These are phyloP conservation scores for Macquaria australasica DNA, from an alignment of 2,113 vertebrate species.

Conservation along the genomic window DNA sequence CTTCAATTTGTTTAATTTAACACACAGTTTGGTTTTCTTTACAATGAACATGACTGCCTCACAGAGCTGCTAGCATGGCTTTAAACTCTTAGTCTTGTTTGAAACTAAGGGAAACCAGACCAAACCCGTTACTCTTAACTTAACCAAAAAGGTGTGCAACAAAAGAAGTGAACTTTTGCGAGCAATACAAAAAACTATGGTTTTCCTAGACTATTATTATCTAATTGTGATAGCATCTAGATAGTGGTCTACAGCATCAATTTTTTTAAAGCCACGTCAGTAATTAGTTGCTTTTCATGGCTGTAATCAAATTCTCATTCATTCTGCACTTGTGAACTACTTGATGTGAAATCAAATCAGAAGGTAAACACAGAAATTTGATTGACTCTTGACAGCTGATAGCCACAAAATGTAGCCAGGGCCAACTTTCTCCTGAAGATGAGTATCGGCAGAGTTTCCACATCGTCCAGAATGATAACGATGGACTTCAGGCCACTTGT, in stretches of 20 bases:
- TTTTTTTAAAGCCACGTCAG: neutral
- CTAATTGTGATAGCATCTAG: neutral
- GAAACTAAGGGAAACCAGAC: neutral
- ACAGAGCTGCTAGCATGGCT: neutral
- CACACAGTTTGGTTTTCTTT: neutral
- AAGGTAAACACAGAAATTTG: neutral
- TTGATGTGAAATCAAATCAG: neutral
- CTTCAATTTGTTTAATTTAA: neutral
- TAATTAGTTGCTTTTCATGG: neutral
- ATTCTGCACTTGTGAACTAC: neutral
- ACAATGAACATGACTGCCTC: neutral
- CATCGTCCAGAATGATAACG: neutral
- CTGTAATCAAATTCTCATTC: neutral
- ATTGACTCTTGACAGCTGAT: neutral
- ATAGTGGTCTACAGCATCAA: neutral
- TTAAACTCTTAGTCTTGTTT: neutral
- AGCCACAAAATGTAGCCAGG: too few relatives aligned
- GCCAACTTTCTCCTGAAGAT: neutral
- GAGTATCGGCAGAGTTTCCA: conserved; percentile 12
- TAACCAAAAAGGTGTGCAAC: neutral
- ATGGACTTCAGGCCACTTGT: neutral
- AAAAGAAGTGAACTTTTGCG: neutral
- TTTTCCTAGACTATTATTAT: neutral
- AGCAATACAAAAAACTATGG: neutral
- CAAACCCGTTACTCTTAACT: neutral